Conservation (phyloP, 2,113 vertebrate species). For the Cairina moschata region DNA sequence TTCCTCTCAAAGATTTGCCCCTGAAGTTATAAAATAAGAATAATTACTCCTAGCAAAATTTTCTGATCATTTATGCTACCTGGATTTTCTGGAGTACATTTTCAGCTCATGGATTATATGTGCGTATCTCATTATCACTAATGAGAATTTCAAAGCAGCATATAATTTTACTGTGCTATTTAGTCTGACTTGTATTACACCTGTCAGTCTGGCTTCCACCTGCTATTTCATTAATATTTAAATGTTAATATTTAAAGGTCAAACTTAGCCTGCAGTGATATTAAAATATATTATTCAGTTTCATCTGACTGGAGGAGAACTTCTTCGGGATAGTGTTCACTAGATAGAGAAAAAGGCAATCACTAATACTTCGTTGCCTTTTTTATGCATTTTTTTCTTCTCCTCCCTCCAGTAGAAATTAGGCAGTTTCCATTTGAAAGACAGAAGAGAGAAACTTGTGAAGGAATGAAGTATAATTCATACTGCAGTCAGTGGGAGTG, state of each 20-base stretch:
- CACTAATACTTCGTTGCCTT: not conserved
- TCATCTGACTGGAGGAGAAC: slow-evolving; percentile 41
- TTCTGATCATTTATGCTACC: slow-evolving; percentile 69
- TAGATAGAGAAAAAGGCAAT: slow-evolving; percentile 32
- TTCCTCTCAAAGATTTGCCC: not conserved
- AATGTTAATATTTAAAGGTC: slow-evolving; percentile 80
- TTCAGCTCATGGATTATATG: slow-evolving; percentile 55
- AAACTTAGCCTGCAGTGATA: slow-evolving; percentile 68
- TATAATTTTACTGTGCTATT: slow-evolving; percentile 71
- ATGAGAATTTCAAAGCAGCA: slow-evolving; percentile 74
- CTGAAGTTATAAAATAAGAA: slow-evolving; percentile 36
- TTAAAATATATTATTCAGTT: slow-evolving; percentile 68
- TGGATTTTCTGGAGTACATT: slow-evolving; percentile 46
- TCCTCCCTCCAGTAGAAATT: not conserved
- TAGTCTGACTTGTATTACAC: slow-evolving; percentile 76
- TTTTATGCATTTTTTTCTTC: not conserved
- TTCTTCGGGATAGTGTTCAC: not conserved
- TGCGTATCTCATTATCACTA: slow-evolving; percentile 75
- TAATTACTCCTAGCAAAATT: slow-evolving; percentile 47
- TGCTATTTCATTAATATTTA: slow-evolving; percentile 78
- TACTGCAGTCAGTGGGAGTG: not conserved
- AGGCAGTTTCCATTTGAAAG: not conserved
- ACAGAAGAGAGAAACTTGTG: not conserved
- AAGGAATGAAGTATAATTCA: not conserved
- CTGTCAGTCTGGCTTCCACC: slow-evolving; percentile 74